A percentile compares a stretch with the other conserved stretches of the same genome.
Conservation (phyloP, 2,113 vertebrate genomes). For the Siniperca knerii region DNA sequence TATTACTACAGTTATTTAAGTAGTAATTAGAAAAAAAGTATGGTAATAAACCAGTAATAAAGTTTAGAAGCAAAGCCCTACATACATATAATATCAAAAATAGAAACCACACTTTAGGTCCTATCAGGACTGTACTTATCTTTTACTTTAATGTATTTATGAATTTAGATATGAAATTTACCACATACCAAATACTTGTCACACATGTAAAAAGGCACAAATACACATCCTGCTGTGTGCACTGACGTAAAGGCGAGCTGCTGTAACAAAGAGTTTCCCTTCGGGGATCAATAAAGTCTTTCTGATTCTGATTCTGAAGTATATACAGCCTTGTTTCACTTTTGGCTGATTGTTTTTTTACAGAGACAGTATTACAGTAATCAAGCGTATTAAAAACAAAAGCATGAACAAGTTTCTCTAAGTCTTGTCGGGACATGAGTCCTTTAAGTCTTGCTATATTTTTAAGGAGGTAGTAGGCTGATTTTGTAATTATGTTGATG, state of each 20-base stretch:
- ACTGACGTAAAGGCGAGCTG: no score
- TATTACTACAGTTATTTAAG: not conserved
- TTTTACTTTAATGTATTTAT: not conserved
- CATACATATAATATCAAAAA: not conserved
- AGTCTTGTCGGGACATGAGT: not conserved
- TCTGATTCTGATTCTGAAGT: no score
- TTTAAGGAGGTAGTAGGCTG: not conserved
- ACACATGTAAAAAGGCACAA: not conserved
- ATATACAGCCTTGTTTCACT: no score
- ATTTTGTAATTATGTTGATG: not conserved
- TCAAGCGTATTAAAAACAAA: not conserved
- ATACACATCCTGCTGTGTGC: not conserved
- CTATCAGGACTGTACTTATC: not conserved
- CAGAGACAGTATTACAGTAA: not conserved
- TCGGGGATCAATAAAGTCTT: no score
- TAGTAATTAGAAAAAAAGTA: not conserved
- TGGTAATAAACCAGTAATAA: no score
- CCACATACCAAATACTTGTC: not conserved
- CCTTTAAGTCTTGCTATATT: not conserved
- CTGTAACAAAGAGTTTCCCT: no score
- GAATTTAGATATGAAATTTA: not conserved
- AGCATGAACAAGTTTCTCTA: not conserved
- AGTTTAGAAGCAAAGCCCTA: not conserved
- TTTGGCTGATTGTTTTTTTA: not conserved
- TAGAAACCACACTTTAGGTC: not conserved